Evolutionary conservation across 1,140 invertebrate genomes (phyloP), one percentile per base, ranked within the genome.

Genomic region (Leptopilina boulardi): DNA sequence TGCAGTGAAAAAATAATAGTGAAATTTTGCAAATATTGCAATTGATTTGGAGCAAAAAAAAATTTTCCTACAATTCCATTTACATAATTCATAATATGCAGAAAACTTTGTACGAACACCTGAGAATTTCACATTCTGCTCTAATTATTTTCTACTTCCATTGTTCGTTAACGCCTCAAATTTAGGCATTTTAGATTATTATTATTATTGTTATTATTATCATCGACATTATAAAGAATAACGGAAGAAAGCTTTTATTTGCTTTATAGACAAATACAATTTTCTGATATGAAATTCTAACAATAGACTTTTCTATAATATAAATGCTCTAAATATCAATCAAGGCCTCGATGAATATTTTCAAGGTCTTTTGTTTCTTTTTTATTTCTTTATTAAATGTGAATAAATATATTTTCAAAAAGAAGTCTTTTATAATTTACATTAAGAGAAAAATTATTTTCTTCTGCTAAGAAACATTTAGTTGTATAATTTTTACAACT

Each of bases 211-310:
- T 38, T 38, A 38, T 38, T 3, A 38, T 38, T 38, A 38, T 38
- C 9, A 38, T 38, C 34, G 34, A 38, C 34, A 38, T 38, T 38
- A 9, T 38, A 38, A 38, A 38, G 34, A 6, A 38, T 6, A 38
- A 38, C 34, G 34, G 34, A 38, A 38, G 51, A 54, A 19, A 54
- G 51, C n/a, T 54, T 54, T 9, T n/a, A n/a, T n/a, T 54, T 54
- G 56, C 11, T 66, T 66, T 26, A n/a, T n/a, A 34, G 23, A 30
- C 59, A 30, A 51, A 66, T 66, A 66, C 59, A 66, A n/a, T 51
- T 51, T 51, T n/a, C 15, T 30, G 23, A 66, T 66, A 66, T 66
- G 21, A 66, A 66, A n/a, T 66, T 66, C 59, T 66, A 38, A 66
- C 10, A 4, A 66, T 26, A 66, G 3, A n/a, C n/a, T 66, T 30